Evolutionary conservation across 2,888 invertebrate species (phyloP), one percentile per base, ranked within the genome.

Genomic region (Athalia circularis): DNA sequence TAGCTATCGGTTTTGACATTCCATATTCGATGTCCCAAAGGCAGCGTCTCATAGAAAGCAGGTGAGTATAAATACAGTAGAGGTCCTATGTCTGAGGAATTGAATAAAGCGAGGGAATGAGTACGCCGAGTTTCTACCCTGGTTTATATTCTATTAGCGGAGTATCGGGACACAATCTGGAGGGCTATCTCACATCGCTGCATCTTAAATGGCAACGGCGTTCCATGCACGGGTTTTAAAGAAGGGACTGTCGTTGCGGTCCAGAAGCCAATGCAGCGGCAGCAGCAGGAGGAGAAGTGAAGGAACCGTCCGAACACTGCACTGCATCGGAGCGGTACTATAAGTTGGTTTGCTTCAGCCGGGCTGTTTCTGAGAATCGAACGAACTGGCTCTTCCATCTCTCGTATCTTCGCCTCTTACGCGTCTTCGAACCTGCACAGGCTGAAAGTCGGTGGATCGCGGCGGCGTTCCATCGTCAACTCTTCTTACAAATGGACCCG

Each of bases 71-170:
- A 29, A 29, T 29, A 29, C 45, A 8, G 47, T n/a, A 45, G 72
- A 43, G 9, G 0, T 7, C 0, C 29, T 29, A 2, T 29, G 2
- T 29, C 29, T 29, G 50, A 50, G 67, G 6, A 67, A 9, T 67
- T 11, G 67, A 70, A 72, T 43, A 57, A 59, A 72, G 11, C 54
- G 57, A 59, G 47, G 43, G 13, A 72, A 72, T 59, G 43, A 5
- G 72, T 59, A 72, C 72, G 59, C 57, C 48, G 75, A 62, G 75
- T 48, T 62, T 47, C 75, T 43, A 75, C 50, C 75, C 75, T 75
- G 75, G 75, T 75, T 75, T 75, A 75, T 75, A 64, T 75, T 75
- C 75, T 75, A 75, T 75, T 75, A 75, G 75, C 62, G n/a, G 43
- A 75, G 64, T 75, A 75, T 75, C 75, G 75, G 75, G 75, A 75